phyloP scores from a whole-genome alignment of 2,797 vertebrate genomes.

The Acipenser ruthenus region DNA sequence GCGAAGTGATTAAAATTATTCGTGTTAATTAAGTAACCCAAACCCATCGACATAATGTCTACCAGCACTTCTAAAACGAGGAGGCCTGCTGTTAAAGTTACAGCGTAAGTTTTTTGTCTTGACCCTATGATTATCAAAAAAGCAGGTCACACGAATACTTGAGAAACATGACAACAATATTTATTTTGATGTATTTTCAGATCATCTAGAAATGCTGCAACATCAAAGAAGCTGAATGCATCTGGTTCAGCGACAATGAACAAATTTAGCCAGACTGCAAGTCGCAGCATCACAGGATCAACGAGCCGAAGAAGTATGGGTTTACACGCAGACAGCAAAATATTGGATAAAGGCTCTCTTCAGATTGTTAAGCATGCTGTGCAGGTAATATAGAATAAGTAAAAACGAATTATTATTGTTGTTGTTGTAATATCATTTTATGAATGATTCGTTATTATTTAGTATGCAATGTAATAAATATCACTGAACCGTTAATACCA shows the following conservation, averaged over 20 bases:
- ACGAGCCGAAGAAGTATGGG: constrained; percentile 36
- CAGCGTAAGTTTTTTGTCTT: constrained; percentile 40
- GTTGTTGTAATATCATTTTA: background rate
- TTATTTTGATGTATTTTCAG: too few species aligned
- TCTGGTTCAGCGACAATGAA: constrained; percentile 25
- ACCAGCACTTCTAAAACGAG: constrained; percentile 20
- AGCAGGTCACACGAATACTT: background rate
- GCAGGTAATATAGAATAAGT: constrained; percentile 39
- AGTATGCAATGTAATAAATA: too few species aligned
- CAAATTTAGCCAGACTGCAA: constrained; percentile 23
- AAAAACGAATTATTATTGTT: background rate
- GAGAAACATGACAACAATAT: too few species aligned
- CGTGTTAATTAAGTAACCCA: too few species aligned
- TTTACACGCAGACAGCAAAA: constrained; percentile 36
- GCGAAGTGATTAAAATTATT: background rate
- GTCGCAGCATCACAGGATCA: constrained; percentile 24
- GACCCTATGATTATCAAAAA: background rate
- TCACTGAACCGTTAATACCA: too few species aligned
- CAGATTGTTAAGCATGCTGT: constrained; percentile 28
- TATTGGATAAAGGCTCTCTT: constrained; percentile 35
- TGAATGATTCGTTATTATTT: background rate
- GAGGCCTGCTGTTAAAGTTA: constrained; percentile 29
- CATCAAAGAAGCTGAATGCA: constrained; percentile 18
- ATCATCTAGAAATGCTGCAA: constrained; percentile 2
- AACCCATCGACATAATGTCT: constrained; percentile 29